Percentiles rank a stretch among this genome's conserved stretches.
phyloP scores from a whole-genome alignment of 1,140 invertebrate species.

The Sitobion miscanthi region DNA sequence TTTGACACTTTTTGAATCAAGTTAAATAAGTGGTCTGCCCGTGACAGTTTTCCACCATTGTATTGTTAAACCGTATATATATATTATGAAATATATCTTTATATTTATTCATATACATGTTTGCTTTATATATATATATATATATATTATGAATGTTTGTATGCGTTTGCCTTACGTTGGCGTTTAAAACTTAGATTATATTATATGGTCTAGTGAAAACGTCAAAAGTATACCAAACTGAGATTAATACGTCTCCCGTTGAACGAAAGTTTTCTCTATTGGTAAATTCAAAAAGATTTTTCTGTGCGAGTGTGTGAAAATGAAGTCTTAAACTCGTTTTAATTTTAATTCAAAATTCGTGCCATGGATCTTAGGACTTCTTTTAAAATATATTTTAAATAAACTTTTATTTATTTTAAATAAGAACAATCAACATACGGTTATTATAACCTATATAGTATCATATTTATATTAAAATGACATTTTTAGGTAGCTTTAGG shows the following conservation, averaged over 20 bases:
- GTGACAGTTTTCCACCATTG: slow-evolving; percentile 2
- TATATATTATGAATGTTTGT: not conserved
- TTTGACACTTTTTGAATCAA: slow-evolving; percentile 24
- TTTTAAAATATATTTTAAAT: not conserved
- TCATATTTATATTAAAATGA: not conserved
- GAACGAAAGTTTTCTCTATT: not conserved
- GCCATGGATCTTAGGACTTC: not conserved
- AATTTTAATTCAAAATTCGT: not conserved
- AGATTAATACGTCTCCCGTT: not conserved
- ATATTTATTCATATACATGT: not conserved
- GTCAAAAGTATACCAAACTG: slow-evolving; percentile 1
- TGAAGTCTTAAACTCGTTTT: not conserved
- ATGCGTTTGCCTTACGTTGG: not conserved
- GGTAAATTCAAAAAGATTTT: not conserved
- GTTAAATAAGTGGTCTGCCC: not conserved
- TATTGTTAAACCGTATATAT: not conserved
- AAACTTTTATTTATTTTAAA: not conserved
- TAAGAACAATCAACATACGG: not conserved
- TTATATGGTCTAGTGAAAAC: not conserved
- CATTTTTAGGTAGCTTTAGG: not conserved
- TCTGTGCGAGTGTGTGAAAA: not conserved
- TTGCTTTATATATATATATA: not conserved
- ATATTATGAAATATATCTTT: not conserved
- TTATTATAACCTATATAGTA: not conserved
- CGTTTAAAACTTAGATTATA: not conserved